Base-by-base conservation (phyloP, 1,140 invertebrate genomes). In the Euborellia annulipes region DNA sequence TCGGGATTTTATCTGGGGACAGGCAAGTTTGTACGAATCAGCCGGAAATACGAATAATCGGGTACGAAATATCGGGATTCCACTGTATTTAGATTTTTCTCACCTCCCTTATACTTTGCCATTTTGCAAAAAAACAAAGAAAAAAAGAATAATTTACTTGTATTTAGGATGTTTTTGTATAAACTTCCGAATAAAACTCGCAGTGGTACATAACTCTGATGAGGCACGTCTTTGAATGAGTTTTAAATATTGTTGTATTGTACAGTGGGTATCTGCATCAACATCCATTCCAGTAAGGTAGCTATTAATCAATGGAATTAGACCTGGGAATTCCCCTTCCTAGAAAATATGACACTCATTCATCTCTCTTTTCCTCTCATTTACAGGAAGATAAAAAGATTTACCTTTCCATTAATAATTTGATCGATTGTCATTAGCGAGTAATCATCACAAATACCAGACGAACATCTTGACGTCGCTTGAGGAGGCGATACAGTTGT, bases 381-480 rank as follows among this genome's bases (percentile, higher is more conserved):
- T n/a, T n/a, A n/a, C n/a, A n/a, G n/a, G n/a, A n/a, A n/a, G n/a
- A n/a, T n/a, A n/a, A n/a, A n/a, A n/a, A n/a, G n/a, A n/a, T n/a
- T 54, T 63, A 90, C 87, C 70, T 90, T 94, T 56, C 94, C 95
- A 68, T 98, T 97, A 43, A 99, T 85, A 54, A 99, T 98, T 68
- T 98, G 90, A 64, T 95, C 76, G 40, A 97, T 76, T 2, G 85
- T 85, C 77, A 98, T 85, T 52, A 79, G 68, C 3, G 71, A 70
- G 55, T 73, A 79, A 42, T 75, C 66, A 53, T 74, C 70, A 38
- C 65, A 62, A 49, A 61, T 51, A 55, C 57, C 54, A 41, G 45
- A 44, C 6, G 18, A 17, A 36, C 60, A 62, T 49, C 58, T 59
- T 43, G 60, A 57, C 45, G 60, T 63, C 14, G 64, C 62, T 49